Conservation (phyloP, 2,888 invertebrate genomes). For the Tineola bisselliella region DNA sequence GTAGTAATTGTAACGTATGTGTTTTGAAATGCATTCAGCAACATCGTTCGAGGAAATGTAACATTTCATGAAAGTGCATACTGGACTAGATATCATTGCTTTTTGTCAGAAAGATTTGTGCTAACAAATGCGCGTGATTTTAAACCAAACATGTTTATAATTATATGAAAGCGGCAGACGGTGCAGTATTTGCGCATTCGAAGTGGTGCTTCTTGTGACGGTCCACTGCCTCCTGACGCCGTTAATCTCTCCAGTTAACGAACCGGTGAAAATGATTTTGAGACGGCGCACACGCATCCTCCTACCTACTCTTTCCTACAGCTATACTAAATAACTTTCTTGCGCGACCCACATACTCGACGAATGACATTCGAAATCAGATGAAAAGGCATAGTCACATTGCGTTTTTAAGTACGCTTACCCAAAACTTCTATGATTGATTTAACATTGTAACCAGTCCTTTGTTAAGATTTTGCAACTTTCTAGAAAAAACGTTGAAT, state of each 20-base stretch:
- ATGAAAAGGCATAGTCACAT: not conserved
- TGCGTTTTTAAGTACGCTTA: not conserved
- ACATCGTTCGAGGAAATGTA: not conserved
- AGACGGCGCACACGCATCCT: conserved; percentile 8
- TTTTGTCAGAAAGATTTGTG: not conserved
- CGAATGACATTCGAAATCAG: not conserved
- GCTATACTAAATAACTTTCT: conserved; percentile 5
- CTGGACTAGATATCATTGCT: not conserved
- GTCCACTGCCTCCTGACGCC: conserved; percentile 16
- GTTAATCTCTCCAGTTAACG: conserved; percentile 17
- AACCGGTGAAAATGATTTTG: conserved; percentile 13
- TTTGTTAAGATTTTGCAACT: not conserved
- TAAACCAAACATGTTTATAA: not conserved
- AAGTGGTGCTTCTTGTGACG: conserved; percentile 6
- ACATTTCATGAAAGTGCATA: not conserved
- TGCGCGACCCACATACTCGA: not conserved
- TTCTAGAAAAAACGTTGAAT: not conserved
- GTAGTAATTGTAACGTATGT: not conserved
- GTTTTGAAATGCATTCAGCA: not conserved
- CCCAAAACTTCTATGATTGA: not conserved
- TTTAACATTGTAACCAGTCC: not conserved
- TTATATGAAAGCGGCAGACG: not conserved
- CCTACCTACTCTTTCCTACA: not conserved
- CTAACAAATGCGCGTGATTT: not conserved
- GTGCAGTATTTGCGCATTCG: not conserved